A percentile compares a stretch with the other conserved stretches of the same genome.
These are phyloP conservation scores for Euspilapteryx auroguttella DNA, from an alignment of 2,888 invertebrate species.

Conservation along the genomic window DNA sequence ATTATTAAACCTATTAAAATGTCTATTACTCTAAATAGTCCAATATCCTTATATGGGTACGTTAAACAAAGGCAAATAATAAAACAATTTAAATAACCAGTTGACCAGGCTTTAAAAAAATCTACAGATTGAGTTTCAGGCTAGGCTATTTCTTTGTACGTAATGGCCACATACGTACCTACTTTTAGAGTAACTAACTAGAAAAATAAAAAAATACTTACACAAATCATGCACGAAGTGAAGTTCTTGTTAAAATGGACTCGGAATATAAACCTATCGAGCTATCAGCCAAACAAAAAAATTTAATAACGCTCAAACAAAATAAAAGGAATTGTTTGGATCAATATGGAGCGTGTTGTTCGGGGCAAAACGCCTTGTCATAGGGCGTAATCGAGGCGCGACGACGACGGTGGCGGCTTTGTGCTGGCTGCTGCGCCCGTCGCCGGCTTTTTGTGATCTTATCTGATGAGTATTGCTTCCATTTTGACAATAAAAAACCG, in stretches of 20 bases:
- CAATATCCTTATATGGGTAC: not conserved
- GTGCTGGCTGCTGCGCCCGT: slow-evolving; percentile 27
- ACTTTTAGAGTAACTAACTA: too few relatives aligned
- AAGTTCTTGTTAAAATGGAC: too few relatives aligned
- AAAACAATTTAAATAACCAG: too few relatives aligned
- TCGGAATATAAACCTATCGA: slow-evolving; percentile 16
- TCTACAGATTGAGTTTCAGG: too few relatives aligned
- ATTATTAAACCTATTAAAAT: slow-evolving; percentile 5
- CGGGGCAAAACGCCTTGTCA: slow-evolving; percentile 53
- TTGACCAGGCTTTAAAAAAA: too few relatives aligned
- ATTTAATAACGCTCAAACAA: slow-evolving; percentile 48
- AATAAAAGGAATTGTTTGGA: slow-evolving; percentile 50
- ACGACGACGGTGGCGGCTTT: slow-evolving; percentile 57
- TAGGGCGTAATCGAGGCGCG: slow-evolving; percentile 55
- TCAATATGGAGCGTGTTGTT: slow-evolving; percentile 55
- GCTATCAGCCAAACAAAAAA: slow-evolving; percentile 24
- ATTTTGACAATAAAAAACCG: slow-evolving; percentile 42
- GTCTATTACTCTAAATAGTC: not conserved
- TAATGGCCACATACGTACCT: too few relatives aligned
- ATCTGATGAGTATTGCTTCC: slow-evolving; percentile 59
- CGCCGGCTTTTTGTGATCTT: slow-evolving; percentile 49
- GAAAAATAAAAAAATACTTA: too few relatives aligned
- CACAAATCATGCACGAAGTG: too few relatives aligned
- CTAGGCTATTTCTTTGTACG: too few relatives aligned
- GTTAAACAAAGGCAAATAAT: not conserved